Evolutionary conservation across 2,888 invertebrate species (phyloP), one percentile per base, ranked within the genome.

Genomic region (Pachliopta kotzebuea): DNA sequence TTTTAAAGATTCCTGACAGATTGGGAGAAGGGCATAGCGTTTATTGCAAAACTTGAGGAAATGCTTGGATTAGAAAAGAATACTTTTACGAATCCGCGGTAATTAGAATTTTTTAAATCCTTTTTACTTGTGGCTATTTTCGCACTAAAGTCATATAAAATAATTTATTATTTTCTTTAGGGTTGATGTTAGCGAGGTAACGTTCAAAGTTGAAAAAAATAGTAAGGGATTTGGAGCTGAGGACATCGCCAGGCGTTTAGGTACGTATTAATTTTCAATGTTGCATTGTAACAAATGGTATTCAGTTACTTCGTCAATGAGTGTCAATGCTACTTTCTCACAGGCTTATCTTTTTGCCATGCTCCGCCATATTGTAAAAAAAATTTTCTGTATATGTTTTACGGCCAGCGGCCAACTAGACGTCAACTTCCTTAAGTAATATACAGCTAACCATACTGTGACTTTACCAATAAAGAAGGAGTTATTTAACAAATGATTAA

Each of bases 141-240:
- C 9, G 3, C 3, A 8, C 11, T 9, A 52, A 7, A 21, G n/a
- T 45, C 45, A n/a, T n/a, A 8, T 52, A 52, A 52, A 21, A 21
- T 21, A n/a, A 52, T 52, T 0, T 52, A 21, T 52, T 55, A 60
- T 71, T 74, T 70, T 45, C 92, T 93, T 63, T 78, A 95, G 97
- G 68, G 95, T 96, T 67, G 95, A 95, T 72, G 92, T 93, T 20
- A 94, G 95, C 69, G 96, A 96, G 85, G 95, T 98, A 0, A 94
- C 94, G 0, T 96, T 96, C 79, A 95, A 94, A 88, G 95, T 96
- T 2, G 92, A 92, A 65, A 93, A 93, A 60, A 95, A 95, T 72
- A 91, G 87, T 66, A 93, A 93, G 74, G 93, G 94, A 21, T 91
- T 94, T 70, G 94, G 94, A 74, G 94, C 96, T 0, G 92, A 93